A percentile compares a stretch with the other conserved stretches of the same genome.
These are phyloP conservation scores for Datnioides undecimradiatus DNA, from an alignment of 2,113 vertebrate species.

Conservation along the genomic window DNA sequence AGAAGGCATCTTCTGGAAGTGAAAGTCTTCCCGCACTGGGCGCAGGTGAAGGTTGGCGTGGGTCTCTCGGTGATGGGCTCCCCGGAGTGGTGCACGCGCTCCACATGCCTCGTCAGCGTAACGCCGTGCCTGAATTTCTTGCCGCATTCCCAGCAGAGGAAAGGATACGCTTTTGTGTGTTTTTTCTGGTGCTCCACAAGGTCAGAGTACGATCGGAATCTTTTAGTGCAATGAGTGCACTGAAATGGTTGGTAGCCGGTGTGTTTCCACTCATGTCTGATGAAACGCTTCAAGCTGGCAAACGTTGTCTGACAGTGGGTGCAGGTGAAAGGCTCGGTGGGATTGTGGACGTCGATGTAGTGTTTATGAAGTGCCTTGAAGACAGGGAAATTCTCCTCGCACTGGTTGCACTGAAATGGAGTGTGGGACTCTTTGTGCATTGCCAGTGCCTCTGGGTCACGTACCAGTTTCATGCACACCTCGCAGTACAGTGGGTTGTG, in stretches of 20 bases:
- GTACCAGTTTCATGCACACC: conserved; percentile 79
- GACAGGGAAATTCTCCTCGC: conserved; percentile 76
- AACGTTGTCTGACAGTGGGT: conserved; percentile 72
- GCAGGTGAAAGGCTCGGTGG: conserved; percentile 74
- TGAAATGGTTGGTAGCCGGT: conserved; percentile 78
- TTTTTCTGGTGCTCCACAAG: conserved; percentile 79
- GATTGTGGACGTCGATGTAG: conserved; percentile 77
- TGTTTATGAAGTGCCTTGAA: conserved; percentile 80
- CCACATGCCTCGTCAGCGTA: conserved; percentile 74
- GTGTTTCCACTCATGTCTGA: conserved; percentile 81
- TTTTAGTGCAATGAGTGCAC: conserved; percentile 72
- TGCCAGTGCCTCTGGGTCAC: conserved; percentile 69
- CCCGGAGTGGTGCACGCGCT: conserved; percentile 70
- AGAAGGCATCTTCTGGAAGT: conserved; percentile 72
- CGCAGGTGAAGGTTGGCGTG: conserved; percentile 57
- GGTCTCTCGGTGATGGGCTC: conserved; percentile 65
- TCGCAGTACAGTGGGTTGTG: conserved; percentile 83
- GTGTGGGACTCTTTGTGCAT: conserved; percentile 81
- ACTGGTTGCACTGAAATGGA: conserved; percentile 79
- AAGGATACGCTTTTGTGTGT: conserved; percentile 77
- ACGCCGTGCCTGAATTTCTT: conserved; percentile 78
- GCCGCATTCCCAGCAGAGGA: conserved; percentile 81
- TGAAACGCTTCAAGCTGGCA: conserved; percentile 76
- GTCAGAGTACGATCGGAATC: conserved; percentile 76
- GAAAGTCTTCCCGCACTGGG: conserved; percentile 76